Base-by-base conservation (phyloP, 2,797 vertebrate species). In the Rhynchotus rufescens region DNA sequence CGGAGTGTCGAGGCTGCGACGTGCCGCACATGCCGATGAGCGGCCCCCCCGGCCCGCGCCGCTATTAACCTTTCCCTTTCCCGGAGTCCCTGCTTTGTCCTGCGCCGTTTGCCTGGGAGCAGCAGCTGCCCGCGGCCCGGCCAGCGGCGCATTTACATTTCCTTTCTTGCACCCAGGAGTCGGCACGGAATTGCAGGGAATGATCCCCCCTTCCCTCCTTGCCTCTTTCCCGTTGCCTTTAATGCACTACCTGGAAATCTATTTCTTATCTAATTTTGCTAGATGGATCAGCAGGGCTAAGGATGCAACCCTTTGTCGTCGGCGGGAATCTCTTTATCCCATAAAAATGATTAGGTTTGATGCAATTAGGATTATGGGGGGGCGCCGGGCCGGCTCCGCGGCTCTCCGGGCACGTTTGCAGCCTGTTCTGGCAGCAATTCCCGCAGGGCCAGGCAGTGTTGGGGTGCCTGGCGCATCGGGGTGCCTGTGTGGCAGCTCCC, bases 41-140 rank as follows among this genome's bases (percentile, higher is more conserved):
- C 97, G 96, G 34, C 88, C 90, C 93, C 94, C 91, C 82, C 98
- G 98, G 97, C 98, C 96, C 98, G 98, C 98, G 97, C 98, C 98
- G 98, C 98, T 98, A 98, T 98, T 99, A 98, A 99, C 98, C 98
- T 98, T 98, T 98, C 98, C 98, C 96, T 97, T 96, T 97, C 97
- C 94, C 98, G 40, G 95, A 92, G 81, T 89, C 92, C 92, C 95
- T 95, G 92, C 96, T 97, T 98, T 98, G 97, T 98, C 97, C 96
- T 95, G 93, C 95, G 97, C 92, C 87, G 91, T 94, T 95, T 91
- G 91, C 61, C 93, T 95, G 95, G 96, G 92, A 95, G 92, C 94
- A 94, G 95, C 96, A 95, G 96, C 96, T 96, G 92, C 95, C 95
- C 94, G 79, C 87, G 89, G 95, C 93, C 94, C 91, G 92, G 94